Percentiles rank a stretch among this genome's conserved stretches.
Evolutionary conservation across 2,888 invertebrate species (phyloP).

Genomic region (Anticlea derivata): DNA sequence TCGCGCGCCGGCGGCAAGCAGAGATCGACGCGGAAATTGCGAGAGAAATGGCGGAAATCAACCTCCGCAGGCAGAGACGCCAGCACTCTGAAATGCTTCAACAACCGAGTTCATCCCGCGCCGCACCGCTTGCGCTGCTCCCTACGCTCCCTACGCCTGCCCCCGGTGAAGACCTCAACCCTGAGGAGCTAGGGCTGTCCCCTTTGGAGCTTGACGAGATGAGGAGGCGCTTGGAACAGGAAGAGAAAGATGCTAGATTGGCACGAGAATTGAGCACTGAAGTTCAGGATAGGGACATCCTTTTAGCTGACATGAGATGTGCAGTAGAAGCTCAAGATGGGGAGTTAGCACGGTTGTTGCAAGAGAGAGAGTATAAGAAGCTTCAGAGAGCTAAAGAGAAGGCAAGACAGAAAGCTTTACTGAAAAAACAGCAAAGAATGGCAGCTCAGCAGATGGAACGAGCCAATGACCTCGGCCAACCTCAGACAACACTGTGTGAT

Average conservation of each 20-base stretch:
- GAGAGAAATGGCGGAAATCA: slow-evolving; percentile 76
- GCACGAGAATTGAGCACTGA: slow-evolving; percentile 70
- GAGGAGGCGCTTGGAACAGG: slow-evolving; percentile 68
- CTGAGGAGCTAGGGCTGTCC: slow-evolving; percentile 71
- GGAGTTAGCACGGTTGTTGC: slow-evolving; percentile 71
- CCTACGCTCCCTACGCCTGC: slow-evolving; percentile 34
- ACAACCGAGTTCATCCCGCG: slow-evolving; percentile 67
- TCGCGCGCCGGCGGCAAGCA: slow-evolving; percentile 68
- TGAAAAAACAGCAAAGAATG: slow-evolving; percentile 72
- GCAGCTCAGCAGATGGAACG: slow-evolving; percentile 46
- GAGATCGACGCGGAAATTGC: slow-evolving; percentile 78
- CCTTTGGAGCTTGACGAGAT: slow-evolving; percentile 70
- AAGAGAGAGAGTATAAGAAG: slow-evolving; percentile 77
- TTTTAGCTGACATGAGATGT: slow-evolving; percentile 74
- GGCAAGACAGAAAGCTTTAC: slow-evolving; percentile 72
- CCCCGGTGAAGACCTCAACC: slow-evolving; percentile 49
- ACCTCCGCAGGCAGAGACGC: slow-evolving; percentile 68
- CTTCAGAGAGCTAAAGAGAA: slow-evolving; percentile 76
- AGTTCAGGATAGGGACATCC: slow-evolving; percentile 63
- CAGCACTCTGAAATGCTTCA: slow-evolving; percentile 56
- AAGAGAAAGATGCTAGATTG: slow-evolving; percentile 70
- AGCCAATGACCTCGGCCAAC: slow-evolving; percentile 38
- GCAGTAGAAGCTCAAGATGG: slow-evolving; percentile 79
- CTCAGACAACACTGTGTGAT: slow-evolving; percentile 68
- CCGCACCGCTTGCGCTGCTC: slow-evolving; percentile 44